These are phyloP conservation scores for Fragum fragum DNA, from an alignment of 2,888 invertebrate genomes.

Conservation along the genomic window DNA sequence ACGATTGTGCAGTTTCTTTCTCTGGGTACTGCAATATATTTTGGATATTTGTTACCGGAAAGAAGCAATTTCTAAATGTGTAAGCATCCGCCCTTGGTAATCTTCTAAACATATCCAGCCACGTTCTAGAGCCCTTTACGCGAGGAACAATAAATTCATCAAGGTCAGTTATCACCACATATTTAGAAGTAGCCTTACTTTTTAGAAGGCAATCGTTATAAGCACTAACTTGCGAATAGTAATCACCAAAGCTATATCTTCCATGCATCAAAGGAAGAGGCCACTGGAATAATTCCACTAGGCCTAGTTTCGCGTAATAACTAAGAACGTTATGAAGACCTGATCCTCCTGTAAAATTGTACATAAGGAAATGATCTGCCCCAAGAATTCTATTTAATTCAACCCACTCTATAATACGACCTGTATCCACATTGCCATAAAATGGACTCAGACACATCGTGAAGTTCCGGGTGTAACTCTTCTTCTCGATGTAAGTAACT, in stretches of 20 bases:
- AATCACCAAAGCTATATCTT: neutral
- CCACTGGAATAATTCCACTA: neutral
- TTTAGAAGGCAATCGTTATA: conserved; percentile 5
- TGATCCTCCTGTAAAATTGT: neutral
- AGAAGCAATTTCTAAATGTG: neutral
- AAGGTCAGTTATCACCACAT: neutral
- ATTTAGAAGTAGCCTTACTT: neutral
- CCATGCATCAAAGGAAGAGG: neutral
- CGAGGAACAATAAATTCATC: conserved; percentile 14
- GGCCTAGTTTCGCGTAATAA: neutral
- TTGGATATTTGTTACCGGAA: neutral
- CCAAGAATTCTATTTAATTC: neutral
- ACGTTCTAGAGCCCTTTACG: neutral
- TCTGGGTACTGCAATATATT: neutral
- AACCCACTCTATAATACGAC: neutral
- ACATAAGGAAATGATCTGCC: neutral
- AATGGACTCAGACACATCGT: neutral
- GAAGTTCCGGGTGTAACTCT: neutral
- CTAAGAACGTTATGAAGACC: neutral
- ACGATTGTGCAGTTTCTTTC: too few relatives aligned
- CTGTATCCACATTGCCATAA: neutral
- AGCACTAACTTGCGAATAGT: neutral
- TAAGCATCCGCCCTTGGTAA: conserved; percentile 1
- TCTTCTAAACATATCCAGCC: neutral
- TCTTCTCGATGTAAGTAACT: too few relatives aligned